These are phyloP conservation scores for Oxygymnocypris stewartii DNA, from an alignment of 2,113 vertebrate species.

Conservation along the genomic window DNA sequence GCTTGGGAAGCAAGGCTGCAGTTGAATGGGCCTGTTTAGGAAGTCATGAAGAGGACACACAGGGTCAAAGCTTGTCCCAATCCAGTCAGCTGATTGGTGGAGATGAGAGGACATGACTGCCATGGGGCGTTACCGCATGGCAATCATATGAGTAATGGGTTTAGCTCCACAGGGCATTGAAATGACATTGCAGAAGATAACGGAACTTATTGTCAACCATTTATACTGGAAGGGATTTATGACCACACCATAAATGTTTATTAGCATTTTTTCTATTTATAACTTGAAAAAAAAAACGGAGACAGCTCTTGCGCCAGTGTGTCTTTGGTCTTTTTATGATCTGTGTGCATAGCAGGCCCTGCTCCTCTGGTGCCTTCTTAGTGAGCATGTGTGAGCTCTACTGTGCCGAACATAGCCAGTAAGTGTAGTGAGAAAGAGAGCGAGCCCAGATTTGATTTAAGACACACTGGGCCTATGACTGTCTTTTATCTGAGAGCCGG, in stretches of 20 bases:
- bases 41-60: constrained; percentile 59
- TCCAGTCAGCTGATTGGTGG: constrained; percentile 60
- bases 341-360: constrained; percentile 62
- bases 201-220: constrained; percentile 73
- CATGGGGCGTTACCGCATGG: constrained; percentile 50
- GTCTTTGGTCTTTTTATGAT: constrained; percentile 72
- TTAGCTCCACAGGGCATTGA: constrained; percentile 67
- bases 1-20: constrained; percentile 53
- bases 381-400: constrained; percentile 52
- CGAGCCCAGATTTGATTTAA: constrained; percentile 70
- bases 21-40: constrained; percentile 58
- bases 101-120: constrained; percentile 50
- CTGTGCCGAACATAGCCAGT: constrained; percentile 21
- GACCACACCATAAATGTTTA: constrained; percentile 76
- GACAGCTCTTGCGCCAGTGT: constrained; percentile 66
- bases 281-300: constrained; percentile 73
- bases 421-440: constrained; percentile 9
- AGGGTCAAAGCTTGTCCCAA: constrained; percentile 39
- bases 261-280: constrained; percentile 80
- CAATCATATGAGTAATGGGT: constrained; percentile 64
- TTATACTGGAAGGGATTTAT: constrained; percentile 76
- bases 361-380: constrained; percentile 65
- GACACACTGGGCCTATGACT: constrained; percentile 75
- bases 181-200: constrained; percentile 74
- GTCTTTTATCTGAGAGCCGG: constrained; percentile 77